A percentile compares a stretch with the other conserved stretches of the same genome.
phyloP scores from a whole-genome alignment of 2,888 invertebrate genomes.

The Agrotis exclamationis region DNA sequence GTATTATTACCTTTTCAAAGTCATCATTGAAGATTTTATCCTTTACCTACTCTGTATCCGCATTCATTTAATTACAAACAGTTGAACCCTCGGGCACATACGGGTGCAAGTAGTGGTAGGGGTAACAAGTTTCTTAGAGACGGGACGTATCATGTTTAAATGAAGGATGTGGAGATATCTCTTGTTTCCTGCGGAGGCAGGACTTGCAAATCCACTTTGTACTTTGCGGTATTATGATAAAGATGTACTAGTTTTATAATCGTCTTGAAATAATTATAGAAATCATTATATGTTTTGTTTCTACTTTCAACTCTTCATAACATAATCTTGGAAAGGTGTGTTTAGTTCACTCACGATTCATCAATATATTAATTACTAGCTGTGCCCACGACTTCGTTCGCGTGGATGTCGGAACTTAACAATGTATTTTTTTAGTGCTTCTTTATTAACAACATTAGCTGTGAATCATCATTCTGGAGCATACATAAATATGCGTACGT shows the following conservation, averaged over 20 bases:
- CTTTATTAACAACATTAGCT: too few relatives aligned
- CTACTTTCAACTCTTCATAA: too few relatives aligned
- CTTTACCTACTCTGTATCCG: not conserved
- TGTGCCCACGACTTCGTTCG: too few relatives aligned
- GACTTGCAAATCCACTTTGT: slow-evolving; percentile 14
- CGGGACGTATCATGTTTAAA: slow-evolving; percentile 18
- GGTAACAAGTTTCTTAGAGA: slow-evolving; percentile 25
- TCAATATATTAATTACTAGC: too few relatives aligned
- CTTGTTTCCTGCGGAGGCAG: slow-evolving; percentile 36
- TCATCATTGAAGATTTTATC: not conserved
- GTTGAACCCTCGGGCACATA: slow-evolving; percentile 17
- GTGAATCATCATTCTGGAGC: too few relatives aligned
- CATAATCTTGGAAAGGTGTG: too few relatives aligned
- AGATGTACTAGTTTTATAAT: not conserved
- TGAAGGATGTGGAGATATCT: slow-evolving; percentile 35
- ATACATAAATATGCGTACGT: too few relatives aligned
- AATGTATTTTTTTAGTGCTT: too few relatives aligned
- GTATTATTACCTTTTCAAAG: not conserved
- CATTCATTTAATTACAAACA: slow-evolving; percentile 19
- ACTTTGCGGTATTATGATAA: not conserved
- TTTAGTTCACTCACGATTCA: too few relatives aligned
- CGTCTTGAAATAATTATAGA: too few relatives aligned
- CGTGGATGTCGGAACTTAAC: too few relatives aligned
- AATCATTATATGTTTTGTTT: too few relatives aligned
- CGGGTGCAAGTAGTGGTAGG: slow-evolving; percentile 15